Percentiles rank a stretch among this genome's conserved stretches.
Conservation (phyloP, 2,888 invertebrate genomes). For the Drosophila hamatofila region DNA sequence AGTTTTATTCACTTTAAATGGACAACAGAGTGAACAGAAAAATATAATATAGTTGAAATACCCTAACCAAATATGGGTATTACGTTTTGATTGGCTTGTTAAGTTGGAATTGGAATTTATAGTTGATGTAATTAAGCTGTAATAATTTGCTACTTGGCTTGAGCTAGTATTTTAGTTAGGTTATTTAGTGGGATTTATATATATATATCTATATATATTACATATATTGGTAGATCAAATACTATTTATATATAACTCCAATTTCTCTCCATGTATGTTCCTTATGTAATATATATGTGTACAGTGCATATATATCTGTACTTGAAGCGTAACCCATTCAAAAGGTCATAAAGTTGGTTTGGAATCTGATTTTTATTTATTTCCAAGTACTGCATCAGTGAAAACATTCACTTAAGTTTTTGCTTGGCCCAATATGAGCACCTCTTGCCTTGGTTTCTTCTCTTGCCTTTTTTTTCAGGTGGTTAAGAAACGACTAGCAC, state of each 20-base stretch:
- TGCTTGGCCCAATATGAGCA: too few relatives aligned
- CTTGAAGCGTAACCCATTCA: too few relatives aligned
- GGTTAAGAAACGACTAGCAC: too few relatives aligned
- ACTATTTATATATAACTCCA: neutral
- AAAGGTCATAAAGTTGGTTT: neutral
- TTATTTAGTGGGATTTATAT: neutral
- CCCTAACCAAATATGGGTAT: neutral
- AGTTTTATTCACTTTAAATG: constrained; percentile 33
- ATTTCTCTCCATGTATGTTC: neutral
- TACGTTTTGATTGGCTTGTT: neutral
- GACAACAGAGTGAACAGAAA: constrained; percentile 13
- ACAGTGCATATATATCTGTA: neutral
- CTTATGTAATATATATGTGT: neutral
- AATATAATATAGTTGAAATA: constrained; percentile 9
- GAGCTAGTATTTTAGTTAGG: neutral
- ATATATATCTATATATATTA: neutral
- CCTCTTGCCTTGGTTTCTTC: too few relatives aligned
- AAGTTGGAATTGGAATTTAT: neutral
- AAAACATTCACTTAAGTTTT: too few relatives aligned
- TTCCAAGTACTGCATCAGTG: too few relatives aligned
- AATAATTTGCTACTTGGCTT: neutral
- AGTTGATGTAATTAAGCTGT: neutral
- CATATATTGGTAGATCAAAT: too few relatives aligned
- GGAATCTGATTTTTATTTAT: neutral
- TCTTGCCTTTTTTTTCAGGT: too few relatives aligned